Conservation (phyloP, 2,888 invertebrate species). For the Sericinus montela region DNA sequence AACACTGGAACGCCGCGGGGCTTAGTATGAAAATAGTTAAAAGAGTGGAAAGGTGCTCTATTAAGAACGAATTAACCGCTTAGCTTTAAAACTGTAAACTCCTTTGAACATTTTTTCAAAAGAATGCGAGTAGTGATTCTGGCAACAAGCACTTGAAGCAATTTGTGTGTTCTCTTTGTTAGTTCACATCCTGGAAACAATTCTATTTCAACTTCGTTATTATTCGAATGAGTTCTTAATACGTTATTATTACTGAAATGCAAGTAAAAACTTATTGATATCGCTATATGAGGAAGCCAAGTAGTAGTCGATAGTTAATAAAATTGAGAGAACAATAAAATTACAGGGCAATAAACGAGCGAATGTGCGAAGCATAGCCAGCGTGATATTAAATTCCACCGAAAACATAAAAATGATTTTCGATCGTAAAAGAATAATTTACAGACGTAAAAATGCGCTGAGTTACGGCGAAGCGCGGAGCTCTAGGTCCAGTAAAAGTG, state of each 20-base stretch:
- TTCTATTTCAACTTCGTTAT: slow-evolving; percentile 18
- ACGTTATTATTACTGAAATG: slow-evolving; percentile 22
- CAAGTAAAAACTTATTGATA: slow-evolving; percentile 50
- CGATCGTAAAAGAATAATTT: slow-evolving; percentile 80
- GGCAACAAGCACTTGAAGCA: slow-evolving; percentile 38
- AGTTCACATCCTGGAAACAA: slow-evolving; percentile 22
- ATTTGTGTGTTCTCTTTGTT: slow-evolving; percentile 33
- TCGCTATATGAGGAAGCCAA: slow-evolving; percentile 49
- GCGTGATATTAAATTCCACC: slow-evolving; percentile 78
- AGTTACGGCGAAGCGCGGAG: slow-evolving; percentile 47
- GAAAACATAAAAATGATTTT: slow-evolving; percentile 80
- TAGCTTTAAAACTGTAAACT: slow-evolving; percentile 55
- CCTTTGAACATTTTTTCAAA: slow-evolving; percentile 57
- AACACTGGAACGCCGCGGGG: slow-evolving; percentile 25
- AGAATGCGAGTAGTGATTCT: slow-evolving; percentile 43
- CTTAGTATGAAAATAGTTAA: slow-evolving; percentile 28
- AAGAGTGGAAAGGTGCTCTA: slow-evolving; percentile 35
- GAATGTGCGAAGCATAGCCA: slow-evolving; percentile 74
- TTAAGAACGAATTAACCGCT: slow-evolving; percentile 61
- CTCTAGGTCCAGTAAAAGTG: slow-evolving; percentile 24
- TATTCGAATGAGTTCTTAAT: slow-evolving; percentile 20
- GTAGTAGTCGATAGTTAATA: slow-evolving; percentile 77
- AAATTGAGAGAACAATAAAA: slow-evolving; percentile 79
- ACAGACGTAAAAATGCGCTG: slow-evolving; percentile 79
- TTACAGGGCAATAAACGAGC: slow-evolving; percentile 76